phyloP scores from a whole-genome alignment of 1,140 invertebrate species.

The Reticulitermes speratus region DNA sequence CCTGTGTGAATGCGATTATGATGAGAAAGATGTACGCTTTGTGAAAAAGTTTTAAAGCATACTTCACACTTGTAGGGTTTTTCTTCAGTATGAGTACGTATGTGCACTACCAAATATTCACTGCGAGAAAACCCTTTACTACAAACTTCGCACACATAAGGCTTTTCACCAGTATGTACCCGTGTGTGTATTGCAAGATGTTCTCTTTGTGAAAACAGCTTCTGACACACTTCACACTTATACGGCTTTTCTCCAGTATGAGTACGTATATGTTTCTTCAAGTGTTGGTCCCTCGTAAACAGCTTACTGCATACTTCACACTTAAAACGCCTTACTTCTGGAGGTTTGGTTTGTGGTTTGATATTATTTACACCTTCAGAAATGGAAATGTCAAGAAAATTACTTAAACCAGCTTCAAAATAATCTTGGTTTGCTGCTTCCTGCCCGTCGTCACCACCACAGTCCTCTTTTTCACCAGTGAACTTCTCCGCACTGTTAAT shows the following conservation, averaged over 20 bases:
- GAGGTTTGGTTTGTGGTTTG: too few species aligned
- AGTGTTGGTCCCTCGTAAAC: background rate
- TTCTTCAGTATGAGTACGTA: constrained; percentile 26
- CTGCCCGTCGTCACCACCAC: too few species aligned
- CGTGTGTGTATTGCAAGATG: background rate
- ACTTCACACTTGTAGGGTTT: constrained; percentile 20
- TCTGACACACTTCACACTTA: background rate
- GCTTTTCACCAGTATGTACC: constrained; percentile 48
- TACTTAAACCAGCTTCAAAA: too few species aligned
- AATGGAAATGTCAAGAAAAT: too few species aligned
- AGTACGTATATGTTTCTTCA: constrained; percentile 36
- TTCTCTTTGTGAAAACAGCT: background rate
- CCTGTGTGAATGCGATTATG: constrained; percentile 22
- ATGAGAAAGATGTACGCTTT: background rate
- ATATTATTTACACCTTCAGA: too few species aligned
- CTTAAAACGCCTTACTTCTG: background rate
- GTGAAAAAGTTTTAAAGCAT: background rate
- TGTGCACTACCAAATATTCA: constrained; percentile 2
- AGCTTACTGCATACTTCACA: background rate
- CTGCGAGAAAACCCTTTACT: constrained; percentile 21
- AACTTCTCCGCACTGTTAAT: too few species aligned
- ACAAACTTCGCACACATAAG: constrained; percentile 48
- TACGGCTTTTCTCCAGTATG: constrained; percentile 39
- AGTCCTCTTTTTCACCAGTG: too few species aligned
- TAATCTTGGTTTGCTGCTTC: too few species aligned